These are phyloP conservation scores for Paradisaea rubra DNA, from an alignment of 2,113 vertebrate species.

Conservation along the genomic window DNA sequence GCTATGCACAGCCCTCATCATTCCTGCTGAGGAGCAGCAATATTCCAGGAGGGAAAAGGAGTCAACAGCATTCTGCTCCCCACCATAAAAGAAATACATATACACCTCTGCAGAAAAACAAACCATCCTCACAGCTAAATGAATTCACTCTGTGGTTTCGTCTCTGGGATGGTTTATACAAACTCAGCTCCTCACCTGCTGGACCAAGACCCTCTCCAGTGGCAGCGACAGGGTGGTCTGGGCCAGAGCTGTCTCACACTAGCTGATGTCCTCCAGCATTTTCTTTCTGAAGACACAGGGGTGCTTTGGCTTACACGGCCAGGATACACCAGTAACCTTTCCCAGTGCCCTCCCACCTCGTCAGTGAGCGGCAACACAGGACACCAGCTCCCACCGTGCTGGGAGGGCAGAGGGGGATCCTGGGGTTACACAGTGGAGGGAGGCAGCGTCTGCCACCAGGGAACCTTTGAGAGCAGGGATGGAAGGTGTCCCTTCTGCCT, in stretches of 20 bases:
- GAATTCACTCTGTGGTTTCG: not conserved
- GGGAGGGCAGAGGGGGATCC: not conserved
- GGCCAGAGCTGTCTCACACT: not conserved
- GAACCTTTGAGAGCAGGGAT: not conserved
- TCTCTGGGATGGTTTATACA: not conserved
- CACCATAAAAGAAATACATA: not conserved
- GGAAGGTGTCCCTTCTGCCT: not conserved
- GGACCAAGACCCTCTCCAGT: not conserved
- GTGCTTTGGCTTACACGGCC: not conserved
- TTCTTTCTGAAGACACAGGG: not conserved
- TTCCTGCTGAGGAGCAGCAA: not conserved
- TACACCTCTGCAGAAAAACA: not conserved
- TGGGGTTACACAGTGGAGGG: fast-evolving
- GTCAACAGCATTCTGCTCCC: not conserved
- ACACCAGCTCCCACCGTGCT: not conserved
- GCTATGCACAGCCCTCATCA: not conserved
- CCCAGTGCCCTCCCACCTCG: not conserved
- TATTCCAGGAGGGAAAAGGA: not conserved
- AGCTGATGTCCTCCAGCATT: not conserved
- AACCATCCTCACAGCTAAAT: not conserved
- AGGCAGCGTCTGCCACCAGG: not conserved
- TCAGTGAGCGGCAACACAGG: fast-evolving
- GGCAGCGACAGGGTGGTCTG: not conserved
- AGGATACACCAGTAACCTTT: not conserved
- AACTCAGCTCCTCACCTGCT: not conserved